Evolutionary conservation across 2,888 invertebrate genomes (phyloP).

Genomic region (Escarpia spicata): DNA sequence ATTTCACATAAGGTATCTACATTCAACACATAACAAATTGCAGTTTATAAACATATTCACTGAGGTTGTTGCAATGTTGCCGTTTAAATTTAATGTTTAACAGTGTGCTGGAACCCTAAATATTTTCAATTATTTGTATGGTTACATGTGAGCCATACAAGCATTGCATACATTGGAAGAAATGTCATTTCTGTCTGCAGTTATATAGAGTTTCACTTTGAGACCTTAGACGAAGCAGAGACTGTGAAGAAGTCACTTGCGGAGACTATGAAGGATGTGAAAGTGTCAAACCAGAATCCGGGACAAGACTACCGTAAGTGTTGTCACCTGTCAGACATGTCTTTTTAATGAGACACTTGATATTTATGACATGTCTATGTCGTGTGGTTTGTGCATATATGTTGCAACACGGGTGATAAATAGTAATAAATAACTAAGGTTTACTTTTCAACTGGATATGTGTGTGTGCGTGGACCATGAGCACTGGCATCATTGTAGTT

Average conservation of each 20-base stretch:
- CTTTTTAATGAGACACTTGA: background rate
- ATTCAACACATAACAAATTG: background rate
- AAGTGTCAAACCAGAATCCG: background rate
- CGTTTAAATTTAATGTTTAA: no score
- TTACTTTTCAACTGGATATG: no score
- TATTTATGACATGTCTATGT: background rate
- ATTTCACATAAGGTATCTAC: background rate
- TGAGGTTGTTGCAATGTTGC: background rate
- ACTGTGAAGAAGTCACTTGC: background rate
- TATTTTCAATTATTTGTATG: background rate
- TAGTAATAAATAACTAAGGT: no score
- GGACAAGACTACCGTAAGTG: slow-evolving; percentile 1
- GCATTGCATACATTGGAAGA: background rate
- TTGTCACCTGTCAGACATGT: background rate
- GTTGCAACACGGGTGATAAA: no score
- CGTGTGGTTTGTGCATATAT: background rate
- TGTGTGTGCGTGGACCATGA: no score
- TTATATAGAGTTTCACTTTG: background rate
- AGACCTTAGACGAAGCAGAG: background rate
- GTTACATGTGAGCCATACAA: background rate
- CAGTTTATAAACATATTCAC: background rate
- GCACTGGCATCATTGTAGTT: no score
- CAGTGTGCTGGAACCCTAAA: background rate
- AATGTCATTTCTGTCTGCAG: background rate
- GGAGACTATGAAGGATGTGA: background rate